Percentiles rank a stretch among this genome's conserved stretches.
phyloP scores from a whole-genome alignment of 2,797 vertebrate genomes.

The Ficedula albicollis region DNA sequence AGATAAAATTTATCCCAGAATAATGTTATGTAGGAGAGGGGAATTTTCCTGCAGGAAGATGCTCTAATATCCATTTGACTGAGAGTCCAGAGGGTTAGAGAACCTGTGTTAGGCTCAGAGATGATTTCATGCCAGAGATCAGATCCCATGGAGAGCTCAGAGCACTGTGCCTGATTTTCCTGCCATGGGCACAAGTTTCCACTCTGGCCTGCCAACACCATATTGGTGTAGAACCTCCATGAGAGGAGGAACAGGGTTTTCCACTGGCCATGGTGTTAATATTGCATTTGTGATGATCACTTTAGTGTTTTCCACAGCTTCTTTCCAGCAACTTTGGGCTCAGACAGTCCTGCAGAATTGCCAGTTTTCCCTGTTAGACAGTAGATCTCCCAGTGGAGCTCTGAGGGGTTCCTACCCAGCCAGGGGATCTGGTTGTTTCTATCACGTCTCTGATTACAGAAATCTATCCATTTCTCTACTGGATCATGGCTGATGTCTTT shows the following conservation, averaged over 20 bases:
- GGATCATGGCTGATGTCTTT: background rate
- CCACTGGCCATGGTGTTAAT: background rate
- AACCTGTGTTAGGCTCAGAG: background rate
- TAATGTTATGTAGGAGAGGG: accelerated
- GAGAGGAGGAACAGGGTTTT: background rate
- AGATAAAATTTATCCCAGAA: background rate
- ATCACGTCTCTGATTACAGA: background rate
- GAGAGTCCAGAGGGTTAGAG: background rate
- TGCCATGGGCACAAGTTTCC: background rate
- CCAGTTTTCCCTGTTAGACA: background rate
- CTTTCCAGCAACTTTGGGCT: background rate
- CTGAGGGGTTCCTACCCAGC: background rate
- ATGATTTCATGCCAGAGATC: background rate
- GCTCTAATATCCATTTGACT: background rate
- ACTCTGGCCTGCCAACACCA: background rate
- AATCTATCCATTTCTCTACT: background rate
- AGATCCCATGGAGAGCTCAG: background rate
- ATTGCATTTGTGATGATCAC: background rate
- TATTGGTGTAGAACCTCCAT: background rate
- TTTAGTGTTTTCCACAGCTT: background rate
- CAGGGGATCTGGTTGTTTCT: background rate
- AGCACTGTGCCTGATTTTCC: background rate
- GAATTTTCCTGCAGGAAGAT: background rate
- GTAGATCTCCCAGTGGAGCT: background rate
- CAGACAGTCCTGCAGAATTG: background rate